These are phyloP conservation scores for Mungos mungo DNA, from an alignment of 2,113 vertebrate genomes.

Conservation along the genomic window DNA sequence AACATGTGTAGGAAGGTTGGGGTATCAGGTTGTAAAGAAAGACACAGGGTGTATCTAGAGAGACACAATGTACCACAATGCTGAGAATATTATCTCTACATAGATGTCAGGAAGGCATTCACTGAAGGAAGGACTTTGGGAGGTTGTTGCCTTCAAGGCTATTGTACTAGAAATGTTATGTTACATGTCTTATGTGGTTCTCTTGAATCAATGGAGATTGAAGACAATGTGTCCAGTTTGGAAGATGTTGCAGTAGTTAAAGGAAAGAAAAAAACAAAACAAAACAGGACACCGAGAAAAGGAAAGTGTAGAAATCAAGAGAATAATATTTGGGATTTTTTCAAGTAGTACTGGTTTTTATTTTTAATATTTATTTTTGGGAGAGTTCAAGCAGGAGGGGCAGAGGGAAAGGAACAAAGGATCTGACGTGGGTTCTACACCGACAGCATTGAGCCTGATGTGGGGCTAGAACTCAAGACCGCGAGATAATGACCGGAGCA, in stretches of 20 bases:
- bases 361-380: no score
- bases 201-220: neutral
- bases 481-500: no score
- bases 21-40: neutral
- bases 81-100: neutral
- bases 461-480: no score
- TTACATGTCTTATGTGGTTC: neutral
- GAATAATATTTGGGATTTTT: neutral
- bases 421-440: no score
- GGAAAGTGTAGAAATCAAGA: neutral
- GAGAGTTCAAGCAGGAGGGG: no score
- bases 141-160: neutral
- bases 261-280: neutral
- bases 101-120: neutral
- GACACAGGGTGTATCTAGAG: neutral
- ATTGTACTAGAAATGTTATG: neutral
- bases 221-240: neutral
- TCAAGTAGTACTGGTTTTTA: neutral
- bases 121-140: neutral
- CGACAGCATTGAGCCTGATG: no score
- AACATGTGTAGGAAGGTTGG: neutral
- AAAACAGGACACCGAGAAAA: neutral
- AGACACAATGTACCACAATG: neutral
- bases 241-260: neutral
- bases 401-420: no score